Evolutionary conservation across 2,888 invertebrate genomes (phyloP).

Genomic region (Melieria crassipennis): DNA sequence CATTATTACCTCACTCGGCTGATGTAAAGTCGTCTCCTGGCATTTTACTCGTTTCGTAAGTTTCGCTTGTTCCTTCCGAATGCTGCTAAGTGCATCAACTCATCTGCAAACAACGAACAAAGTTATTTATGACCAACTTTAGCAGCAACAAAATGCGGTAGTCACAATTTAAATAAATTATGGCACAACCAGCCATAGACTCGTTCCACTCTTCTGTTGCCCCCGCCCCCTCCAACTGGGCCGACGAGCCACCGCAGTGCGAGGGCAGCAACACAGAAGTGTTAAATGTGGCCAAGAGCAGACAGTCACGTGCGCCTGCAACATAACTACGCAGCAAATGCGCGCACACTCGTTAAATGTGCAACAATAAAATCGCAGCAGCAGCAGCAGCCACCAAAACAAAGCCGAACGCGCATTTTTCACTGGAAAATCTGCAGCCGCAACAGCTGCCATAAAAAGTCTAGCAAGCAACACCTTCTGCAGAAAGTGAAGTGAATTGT

Average conservation of each 20-base stretch:
- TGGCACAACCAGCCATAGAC: neutral
- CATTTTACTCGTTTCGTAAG: no score
- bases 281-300: slow-evolving; percentile 32
- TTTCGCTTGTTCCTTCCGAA: no score
- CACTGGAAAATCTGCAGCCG: neutral
- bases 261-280: slow-evolving; percentile 16
- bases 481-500: no score
- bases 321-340: slow-evolving; percentile 14
- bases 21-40: no score
- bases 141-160: neutral
- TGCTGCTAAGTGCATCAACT: no score
- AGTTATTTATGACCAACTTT: no score
- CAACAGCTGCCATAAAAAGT: slow-evolving; percentile 4
- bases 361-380: slow-evolving; percentile 1
- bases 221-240: no score
- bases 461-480: no score
- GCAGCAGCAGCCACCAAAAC: neutral
- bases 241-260: no score
- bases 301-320: slow-evolving; percentile 32
- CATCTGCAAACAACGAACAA: no score
- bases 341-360: slow-evolving; percentile 14
- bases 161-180: slow-evolving; percentile 9
- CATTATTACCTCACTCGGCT: no score
- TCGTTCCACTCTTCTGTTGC: no score
- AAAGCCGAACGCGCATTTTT: neutral